Conservation (phyloP, 1,140 invertebrate genomes). For the Heliconius melpomene region DNA sequence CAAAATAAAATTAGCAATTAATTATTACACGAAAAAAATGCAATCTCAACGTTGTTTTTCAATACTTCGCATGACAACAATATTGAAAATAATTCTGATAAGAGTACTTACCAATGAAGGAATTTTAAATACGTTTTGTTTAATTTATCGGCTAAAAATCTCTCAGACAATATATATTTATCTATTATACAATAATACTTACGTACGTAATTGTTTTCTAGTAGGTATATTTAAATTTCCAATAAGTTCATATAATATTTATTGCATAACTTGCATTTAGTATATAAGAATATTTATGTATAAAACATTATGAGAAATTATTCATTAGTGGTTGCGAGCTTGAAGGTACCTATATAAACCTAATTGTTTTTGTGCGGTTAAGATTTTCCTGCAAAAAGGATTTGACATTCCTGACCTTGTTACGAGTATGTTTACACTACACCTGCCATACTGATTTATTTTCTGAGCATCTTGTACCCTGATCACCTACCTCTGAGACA, state of each 20-base stretch:
- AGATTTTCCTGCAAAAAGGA: neutral
- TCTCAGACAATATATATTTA: neutral
- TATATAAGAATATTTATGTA: neutral
- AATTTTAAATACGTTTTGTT: neutral
- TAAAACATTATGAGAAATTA: neutral
- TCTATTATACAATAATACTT: neutral
- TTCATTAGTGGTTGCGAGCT: neutral
- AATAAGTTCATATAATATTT: neutral
- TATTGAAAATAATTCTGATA: neutral
- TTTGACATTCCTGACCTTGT: constrained; percentile 2
- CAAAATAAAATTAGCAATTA: neutral
- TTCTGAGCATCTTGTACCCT: constrained; percentile 4
- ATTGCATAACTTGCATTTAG: neutral
- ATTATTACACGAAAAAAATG: neutral
- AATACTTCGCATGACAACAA: neutral
- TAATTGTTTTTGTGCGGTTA: neutral
- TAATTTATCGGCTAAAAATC: neutral
- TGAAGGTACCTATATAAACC: neutral
- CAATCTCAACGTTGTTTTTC: neutral
- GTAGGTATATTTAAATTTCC: neutral
- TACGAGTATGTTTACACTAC: neutral
- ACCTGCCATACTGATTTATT: neutral
- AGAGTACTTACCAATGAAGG: neutral
- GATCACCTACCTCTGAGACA: constrained; percentile 19
- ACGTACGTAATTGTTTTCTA: neutral